phyloP scores from a whole-genome alignment of 2,113 vertebrate species.

The Fukomys damarensis region DNA sequence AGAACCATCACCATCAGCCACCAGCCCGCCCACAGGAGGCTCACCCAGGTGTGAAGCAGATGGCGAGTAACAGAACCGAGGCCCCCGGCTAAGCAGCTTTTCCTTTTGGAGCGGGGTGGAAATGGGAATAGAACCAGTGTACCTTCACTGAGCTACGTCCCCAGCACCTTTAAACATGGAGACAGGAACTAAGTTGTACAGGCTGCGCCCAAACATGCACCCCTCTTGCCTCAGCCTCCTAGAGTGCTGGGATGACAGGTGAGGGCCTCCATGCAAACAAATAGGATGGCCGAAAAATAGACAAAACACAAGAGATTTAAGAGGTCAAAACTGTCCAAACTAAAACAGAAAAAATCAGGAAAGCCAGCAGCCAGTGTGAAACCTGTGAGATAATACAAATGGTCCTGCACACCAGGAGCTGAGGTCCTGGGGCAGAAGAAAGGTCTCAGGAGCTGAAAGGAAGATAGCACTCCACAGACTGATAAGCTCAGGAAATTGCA shows the following conservation, averaged over 20 bases:
- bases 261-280: not conserved
- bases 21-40: not conserved
- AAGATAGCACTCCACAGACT: too few relatives aligned
- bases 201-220: not conserved
- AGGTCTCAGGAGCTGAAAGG: rapidly evolving
- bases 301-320: not conserved
- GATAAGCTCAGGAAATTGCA: not conserved
- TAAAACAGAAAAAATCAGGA: not conserved
- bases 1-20: not conserved
- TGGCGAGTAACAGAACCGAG: not conserved
- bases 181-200: not conserved
- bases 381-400: not conserved
- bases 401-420: not conserved
- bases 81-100: not conserved
- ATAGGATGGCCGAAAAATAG: not conserved
- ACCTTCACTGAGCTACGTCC: not conserved
- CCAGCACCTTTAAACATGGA: too few relatives aligned
- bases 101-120: not conserved
- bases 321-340: not conserved
- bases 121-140: not conserved
- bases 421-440: too few relatives aligned
- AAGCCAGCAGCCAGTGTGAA: not conserved
- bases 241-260: not conserved
- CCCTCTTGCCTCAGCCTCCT: not conserved
- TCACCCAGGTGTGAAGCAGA: too few relatives aligned